phyloP scores from a whole-genome alignment of 2,113 vertebrate genomes.

The Charadrius vociferus region DNA sequence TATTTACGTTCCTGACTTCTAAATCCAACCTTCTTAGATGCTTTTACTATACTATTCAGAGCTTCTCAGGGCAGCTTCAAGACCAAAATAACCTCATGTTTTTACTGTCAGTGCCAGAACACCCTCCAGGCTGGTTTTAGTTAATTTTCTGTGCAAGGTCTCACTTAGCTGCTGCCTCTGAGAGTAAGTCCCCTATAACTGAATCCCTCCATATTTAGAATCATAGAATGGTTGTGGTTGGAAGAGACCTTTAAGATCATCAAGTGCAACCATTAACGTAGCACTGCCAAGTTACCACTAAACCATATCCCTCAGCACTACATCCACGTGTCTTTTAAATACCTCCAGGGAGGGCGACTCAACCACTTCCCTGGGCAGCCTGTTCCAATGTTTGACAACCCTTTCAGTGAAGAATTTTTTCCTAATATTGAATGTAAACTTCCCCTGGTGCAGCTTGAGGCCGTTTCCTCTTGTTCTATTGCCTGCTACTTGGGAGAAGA shows the following conservation, averaged over 20 bases:
- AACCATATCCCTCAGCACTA: background rate
- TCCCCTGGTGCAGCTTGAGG: background rate
- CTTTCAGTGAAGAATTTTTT: background rate
- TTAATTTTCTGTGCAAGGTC: background rate
- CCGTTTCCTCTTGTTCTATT: background rate
- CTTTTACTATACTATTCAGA: background rate
- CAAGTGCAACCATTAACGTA: background rate
- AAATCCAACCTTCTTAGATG: constrained; percentile 11
- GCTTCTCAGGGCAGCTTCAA: background rate
- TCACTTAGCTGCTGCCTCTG: background rate
- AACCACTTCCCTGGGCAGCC: background rate
- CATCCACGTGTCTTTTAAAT: background rate
- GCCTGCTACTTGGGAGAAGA: background rate
- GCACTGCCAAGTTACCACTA: background rate
- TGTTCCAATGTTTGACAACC: background rate
- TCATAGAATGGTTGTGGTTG: background rate
- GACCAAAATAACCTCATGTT: background rate
- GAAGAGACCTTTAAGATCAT: background rate
- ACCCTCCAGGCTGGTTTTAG: background rate
- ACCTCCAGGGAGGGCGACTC: background rate
- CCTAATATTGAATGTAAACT: background rate
- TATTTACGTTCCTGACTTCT: background rate
- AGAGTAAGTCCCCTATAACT: background rate
- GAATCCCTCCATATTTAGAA: rapidly evolving
- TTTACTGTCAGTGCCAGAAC: background rate